phyloP scores from a whole-genome alignment of 92 coral and sea anemone genomes.

The Ricordea florida region DNA sequence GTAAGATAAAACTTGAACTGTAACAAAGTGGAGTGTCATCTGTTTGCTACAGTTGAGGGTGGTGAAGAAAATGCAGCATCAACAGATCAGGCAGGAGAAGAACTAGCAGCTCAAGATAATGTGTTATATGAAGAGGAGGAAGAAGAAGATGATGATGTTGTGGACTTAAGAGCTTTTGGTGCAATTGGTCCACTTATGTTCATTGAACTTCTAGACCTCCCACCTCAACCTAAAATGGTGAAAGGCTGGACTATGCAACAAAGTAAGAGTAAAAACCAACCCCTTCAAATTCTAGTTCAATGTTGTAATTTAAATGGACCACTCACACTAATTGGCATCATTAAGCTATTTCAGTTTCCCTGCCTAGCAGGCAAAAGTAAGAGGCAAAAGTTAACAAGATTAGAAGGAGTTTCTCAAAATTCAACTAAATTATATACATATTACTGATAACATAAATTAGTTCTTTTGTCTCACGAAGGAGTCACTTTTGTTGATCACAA shows the following conservation, averaged over 20 bases:
- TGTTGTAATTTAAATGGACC: no score
- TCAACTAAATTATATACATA: no score
- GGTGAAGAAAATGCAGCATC: constrained; percentile 28
- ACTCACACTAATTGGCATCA: no score
- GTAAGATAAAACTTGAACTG: no score
- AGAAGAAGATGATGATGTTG: constrained; percentile 96
- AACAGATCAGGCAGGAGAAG: constrained; percentile 52
- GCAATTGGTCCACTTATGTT: constrained; percentile 79
- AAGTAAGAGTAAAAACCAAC: constrained; percentile 38
- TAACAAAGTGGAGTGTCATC: background rate
- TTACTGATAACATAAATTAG: no score
- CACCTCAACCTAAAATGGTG: constrained; percentile 91
- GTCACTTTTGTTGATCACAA: no score
- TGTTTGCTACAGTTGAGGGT: background rate
- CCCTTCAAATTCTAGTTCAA: no score
- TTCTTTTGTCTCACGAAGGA: no score
- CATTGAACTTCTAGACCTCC: constrained; percentile 82
- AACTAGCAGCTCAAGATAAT: constrained; percentile 29
- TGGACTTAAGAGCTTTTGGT: constrained; percentile 89
- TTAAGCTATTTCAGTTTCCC: no score
- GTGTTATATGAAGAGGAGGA: constrained; percentile 76
- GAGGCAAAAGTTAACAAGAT: no score
- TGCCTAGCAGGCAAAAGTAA: no score
- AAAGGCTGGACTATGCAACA: constrained; percentile 93
- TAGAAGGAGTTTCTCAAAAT: no score